Conservation (phyloP, 2,888 invertebrate genomes). For the Limnephilus rhombicus region DNA sequence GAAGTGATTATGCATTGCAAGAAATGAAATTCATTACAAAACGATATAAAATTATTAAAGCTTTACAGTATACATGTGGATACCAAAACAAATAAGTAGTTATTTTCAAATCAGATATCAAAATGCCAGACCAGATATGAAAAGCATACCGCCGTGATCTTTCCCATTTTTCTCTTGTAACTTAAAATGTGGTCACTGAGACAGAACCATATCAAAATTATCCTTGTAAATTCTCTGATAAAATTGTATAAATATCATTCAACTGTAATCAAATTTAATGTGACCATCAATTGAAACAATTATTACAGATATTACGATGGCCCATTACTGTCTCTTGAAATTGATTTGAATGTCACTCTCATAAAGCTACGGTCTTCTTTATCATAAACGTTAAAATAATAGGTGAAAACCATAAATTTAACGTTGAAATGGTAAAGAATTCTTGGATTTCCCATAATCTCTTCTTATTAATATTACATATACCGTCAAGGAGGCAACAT, state of each 20-base stretch:
- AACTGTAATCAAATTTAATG: slow-evolving; percentile 35
- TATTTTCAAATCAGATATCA: neutral
- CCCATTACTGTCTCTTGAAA: neutral
- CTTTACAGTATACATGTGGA: no score
- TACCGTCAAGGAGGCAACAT: neutral
- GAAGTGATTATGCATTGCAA: neutral
- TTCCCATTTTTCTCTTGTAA: neutral
- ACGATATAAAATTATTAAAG: no score
- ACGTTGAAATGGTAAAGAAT: neutral
- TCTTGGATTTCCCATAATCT: neutral
- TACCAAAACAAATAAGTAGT: neutral
- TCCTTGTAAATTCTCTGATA: slow-evolving; percentile 39
- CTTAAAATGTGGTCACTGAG: neutral
- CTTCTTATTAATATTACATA: neutral
- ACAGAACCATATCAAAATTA: neutral
- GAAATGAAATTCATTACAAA: neutral
- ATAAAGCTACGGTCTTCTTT: neutral
- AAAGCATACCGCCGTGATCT: neutral
- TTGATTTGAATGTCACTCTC: neutral
- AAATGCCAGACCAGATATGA: neutral
- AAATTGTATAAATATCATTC: neutral
- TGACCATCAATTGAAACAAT: neutral
- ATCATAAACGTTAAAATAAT: neutral
- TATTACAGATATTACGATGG: neutral
- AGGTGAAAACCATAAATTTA: neutral